Evolutionary conservation across 1,140 invertebrate genomes (phyloP).

Genomic region (Bombus impatiens): DNA sequence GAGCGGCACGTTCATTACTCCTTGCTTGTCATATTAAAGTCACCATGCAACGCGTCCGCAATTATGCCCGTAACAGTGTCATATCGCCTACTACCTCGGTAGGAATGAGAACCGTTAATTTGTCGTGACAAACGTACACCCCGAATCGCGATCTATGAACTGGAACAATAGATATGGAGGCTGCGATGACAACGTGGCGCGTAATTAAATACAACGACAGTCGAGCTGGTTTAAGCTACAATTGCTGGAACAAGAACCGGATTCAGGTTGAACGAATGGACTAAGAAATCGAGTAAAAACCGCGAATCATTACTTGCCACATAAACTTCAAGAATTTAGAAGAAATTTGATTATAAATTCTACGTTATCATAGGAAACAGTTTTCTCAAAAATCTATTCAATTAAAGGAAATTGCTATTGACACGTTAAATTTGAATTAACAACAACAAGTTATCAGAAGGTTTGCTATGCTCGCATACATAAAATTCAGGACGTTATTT

Average conservation of each 20-base stretch:
- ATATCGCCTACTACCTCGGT: not conserved
- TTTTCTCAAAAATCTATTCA: no score
- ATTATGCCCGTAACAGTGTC: not conserved
- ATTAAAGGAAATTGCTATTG: no score
- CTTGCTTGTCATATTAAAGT: conserved; percentile 3
- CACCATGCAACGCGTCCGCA: not conserved
- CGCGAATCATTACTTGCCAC: not conserved
- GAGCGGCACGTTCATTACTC: not conserved
- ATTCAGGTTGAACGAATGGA: not conserved
- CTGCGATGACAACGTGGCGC: no score
- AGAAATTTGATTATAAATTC: no score
- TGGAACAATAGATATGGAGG: not conserved
- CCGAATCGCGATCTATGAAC: not conserved
- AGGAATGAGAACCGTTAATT: not conserved
- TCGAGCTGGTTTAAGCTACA: not conserved
- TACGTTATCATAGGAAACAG: no score
- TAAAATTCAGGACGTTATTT: no score
- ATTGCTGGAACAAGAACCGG: not conserved
- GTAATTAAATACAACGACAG: not conserved
- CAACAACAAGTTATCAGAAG: no score
- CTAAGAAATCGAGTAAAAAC: not conserved
- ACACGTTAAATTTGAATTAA: no score
- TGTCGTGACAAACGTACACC: not conserved
- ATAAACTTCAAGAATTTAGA: no score
- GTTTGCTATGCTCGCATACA: no score